These are phyloP conservation scores for Monopis laevigella DNA, from an alignment of 2,888 invertebrate species.

Conservation along the genomic window DNA sequence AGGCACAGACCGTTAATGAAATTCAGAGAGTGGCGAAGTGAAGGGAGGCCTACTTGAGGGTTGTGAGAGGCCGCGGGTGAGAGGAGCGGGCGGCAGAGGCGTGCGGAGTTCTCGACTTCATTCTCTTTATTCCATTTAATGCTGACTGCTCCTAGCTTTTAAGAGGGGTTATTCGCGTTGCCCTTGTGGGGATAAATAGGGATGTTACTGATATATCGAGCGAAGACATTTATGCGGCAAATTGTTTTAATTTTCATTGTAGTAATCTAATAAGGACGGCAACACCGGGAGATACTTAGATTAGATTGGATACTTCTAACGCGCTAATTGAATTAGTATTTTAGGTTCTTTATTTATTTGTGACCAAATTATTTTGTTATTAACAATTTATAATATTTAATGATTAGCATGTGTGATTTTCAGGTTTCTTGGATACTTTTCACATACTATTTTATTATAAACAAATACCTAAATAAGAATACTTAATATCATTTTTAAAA, in stretches of 20 bases:
- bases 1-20: constrained; percentile 58
- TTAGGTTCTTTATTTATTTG: too few species aligned
- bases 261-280: constrained; percentile 63
- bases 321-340: too few species aligned
- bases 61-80: constrained; percentile 19
- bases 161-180: constrained; percentile 66
- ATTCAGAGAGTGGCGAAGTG: constrained; percentile 43
- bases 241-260: constrained; percentile 69
- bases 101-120: constrained; percentile 56
- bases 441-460: too few species aligned
- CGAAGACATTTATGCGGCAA: constrained; percentile 68
- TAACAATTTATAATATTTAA: too few species aligned
- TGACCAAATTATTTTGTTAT: too few species aligned
- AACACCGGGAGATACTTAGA: constrained; percentile 55
- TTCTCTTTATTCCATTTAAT: constrained; percentile 67
- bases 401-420: too few species aligned
- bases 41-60: constrained; percentile 26
- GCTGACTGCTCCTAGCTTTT: constrained; percentile 67
- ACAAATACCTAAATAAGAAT: too few species aligned
- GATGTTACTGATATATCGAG: constrained; percentile 60
- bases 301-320: constrained; percentile 43
- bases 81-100: constrained; percentile 24
- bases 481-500: too few species aligned
- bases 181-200: constrained; percentile 63
- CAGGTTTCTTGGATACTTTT: too few species aligned